Conservation (phyloP, 1,140 invertebrate species). For the Drosophila jambulina region DNA sequence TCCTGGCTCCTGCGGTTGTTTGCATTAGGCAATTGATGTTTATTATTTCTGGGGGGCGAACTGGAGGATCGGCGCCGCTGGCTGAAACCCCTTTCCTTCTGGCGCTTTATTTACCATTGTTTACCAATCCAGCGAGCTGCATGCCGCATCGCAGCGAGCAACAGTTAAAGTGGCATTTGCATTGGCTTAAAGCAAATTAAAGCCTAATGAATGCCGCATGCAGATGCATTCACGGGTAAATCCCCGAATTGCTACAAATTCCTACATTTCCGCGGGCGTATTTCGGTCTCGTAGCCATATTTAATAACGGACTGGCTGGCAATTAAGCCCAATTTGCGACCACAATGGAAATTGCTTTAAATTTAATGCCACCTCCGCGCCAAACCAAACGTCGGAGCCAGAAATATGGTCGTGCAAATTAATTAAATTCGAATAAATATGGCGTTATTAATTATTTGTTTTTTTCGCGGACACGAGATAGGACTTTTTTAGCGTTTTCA, state of each 20-base stretch:
- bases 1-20: slow-evolving; percentile 45
- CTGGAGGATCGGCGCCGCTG: slow-evolving; percentile 13
- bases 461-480: slow-evolving; percentile 8
- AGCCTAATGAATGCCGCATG: slow-evolving; percentile 30
- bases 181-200: slow-evolving; percentile 37
- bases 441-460: slow-evolving; percentile 67
- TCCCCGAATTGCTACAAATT: slow-evolving; percentile 53
- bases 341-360: slow-evolving; percentile 62
- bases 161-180: slow-evolving; percentile 40
- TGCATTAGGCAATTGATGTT: slow-evolving; percentile 75
- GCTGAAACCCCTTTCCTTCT: background rate
- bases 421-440: slow-evolving; percentile 69
- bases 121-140: slow-evolving; percentile 14
- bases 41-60: slow-evolving; percentile 51
- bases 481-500: slow-evolving; percentile 35
- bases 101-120: slow-evolving; percentile 25
- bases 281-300: slow-evolving; percentile 36
- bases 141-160: slow-evolving; percentile 15
- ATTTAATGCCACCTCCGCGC: slow-evolving; percentile 24
- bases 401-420: slow-evolving; percentile 66
- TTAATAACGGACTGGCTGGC: slow-evolving; percentile 50
- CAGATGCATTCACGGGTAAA: slow-evolving; percentile 30
- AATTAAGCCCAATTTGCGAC: slow-evolving; percentile 68
- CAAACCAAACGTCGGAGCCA: slow-evolving; percentile 8
- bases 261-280: slow-evolving; percentile 12